Percentiles rank a stretch among this genome's conserved stretches.
These are phyloP conservation scores for Oryctes rhinoceros DNA, from an alignment of 1,140 invertebrate species.

Conservation along the genomic window DNA sequence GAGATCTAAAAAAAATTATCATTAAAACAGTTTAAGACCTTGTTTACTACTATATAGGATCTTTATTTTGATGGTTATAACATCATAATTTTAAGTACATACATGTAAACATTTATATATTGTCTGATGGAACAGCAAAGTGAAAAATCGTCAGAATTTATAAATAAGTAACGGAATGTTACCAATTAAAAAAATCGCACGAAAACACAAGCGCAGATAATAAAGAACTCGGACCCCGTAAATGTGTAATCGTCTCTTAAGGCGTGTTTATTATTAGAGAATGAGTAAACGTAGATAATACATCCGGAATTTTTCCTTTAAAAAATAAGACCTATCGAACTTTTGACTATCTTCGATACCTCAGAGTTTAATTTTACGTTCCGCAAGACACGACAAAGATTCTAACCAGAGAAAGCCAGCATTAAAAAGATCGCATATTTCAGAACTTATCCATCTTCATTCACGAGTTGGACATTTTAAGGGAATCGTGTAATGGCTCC, in stretches of 20 bases:
- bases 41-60: slow-evolving; percentile 26
- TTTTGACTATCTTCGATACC: too few species aligned
- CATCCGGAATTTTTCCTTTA: not conserved
- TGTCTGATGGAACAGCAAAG: slow-evolving; percentile 15
- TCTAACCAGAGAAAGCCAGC: too few species aligned
- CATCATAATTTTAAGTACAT: slow-evolving; percentile 37
- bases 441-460: too few species aligned
- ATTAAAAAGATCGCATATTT: too few species aligned
- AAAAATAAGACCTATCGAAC: too few species aligned
- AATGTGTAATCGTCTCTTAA: not conserved
- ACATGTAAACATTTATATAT: slow-evolving; percentile 31
- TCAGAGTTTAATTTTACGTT: too few species aligned
- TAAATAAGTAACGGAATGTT: slow-evolving; percentile 6
- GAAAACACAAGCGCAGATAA: not conserved
- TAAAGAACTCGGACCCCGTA: not conserved
- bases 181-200: slow-evolving; percentile 8
- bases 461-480: too few species aligned
- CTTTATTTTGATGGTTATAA: slow-evolving; percentile 37
- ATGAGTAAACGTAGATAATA: slow-evolving; percentile 2
- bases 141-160: not conserved
- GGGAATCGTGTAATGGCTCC: too few species aligned
- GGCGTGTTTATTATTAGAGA: not conserved
- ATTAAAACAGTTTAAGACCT: slow-evolving; percentile 32
- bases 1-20: slow-evolving; percentile 30
- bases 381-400: too few species aligned